Evolutionary conservation across 53 echinoderm and acorn worm species (phyloP).

Genomic region (Glandiceps talaboti): DNA sequence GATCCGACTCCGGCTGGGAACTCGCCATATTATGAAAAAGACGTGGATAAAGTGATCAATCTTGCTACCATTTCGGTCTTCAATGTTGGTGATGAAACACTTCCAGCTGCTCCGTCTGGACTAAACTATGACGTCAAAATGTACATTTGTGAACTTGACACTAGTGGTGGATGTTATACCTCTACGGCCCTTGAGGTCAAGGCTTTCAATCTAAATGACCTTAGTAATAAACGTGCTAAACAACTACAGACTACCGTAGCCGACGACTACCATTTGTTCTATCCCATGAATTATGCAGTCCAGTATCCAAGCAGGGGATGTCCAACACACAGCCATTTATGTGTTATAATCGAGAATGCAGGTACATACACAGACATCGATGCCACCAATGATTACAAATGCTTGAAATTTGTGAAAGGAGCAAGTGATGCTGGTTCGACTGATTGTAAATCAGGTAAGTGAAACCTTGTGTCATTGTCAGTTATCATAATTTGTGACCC

Average conservation of each 20-base stretch:
- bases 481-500: too few relatives aligned
- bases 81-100: not conserved
- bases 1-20: too few relatives aligned
- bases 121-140: not conserved
- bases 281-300: not conserved
- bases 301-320: not conserved
- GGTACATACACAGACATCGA: not conserved
- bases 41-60: not conserved
- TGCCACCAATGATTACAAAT: not conserved
- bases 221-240: not conserved
- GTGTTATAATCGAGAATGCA: not conserved
- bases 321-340: not conserved
- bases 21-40: too few relatives aligned
- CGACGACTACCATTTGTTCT: not conserved
- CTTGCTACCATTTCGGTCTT: not conserved
- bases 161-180: not conserved
- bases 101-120: not conserved
- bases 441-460: not conserved
- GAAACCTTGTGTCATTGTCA: too few relatives aligned
- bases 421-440: not conserved
- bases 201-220: not conserved
- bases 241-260: not conserved
- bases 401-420: not conserved
- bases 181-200: not conserved
- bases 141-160: not conserved